Percentiles rank a stretch among this genome's conserved stretches.
phyloP scores from a whole-genome alignment of 2,113 vertebrate species.

The Myotis lucifugus region DNA sequence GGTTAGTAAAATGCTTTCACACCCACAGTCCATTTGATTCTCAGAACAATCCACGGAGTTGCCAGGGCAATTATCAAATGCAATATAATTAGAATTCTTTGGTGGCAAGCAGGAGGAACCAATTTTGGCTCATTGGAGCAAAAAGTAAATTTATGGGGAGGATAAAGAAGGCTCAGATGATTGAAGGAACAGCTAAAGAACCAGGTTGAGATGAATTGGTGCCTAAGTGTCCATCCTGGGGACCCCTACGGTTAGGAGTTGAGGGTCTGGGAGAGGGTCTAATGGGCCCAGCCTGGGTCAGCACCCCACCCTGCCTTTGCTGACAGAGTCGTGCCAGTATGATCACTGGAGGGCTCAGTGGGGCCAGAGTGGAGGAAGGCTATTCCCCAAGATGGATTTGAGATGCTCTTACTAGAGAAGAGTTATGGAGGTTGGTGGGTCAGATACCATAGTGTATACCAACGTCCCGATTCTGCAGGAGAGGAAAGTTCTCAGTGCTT shows the following conservation, averaged over 20 bases:
- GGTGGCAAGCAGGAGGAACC: background rate
- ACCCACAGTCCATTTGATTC: background rate
- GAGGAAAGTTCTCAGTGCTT: background rate
- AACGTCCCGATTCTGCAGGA: background rate
- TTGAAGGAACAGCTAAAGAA: background rate
- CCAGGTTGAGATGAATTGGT: background rate
- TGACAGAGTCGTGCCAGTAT: background rate
- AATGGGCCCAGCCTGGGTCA: background rate
- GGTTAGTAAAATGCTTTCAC: background rate
- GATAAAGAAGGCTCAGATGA: background rate
- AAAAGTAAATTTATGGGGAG: background rate
- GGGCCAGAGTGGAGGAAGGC: background rate
- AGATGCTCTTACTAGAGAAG: background rate
- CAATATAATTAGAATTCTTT: background rate
- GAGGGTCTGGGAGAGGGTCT: background rate
- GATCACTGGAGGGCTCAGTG: background rate
- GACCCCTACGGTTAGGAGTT: background rate
- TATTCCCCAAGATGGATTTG: background rate
- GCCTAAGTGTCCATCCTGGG: background rate
- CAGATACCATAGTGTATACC: background rate
- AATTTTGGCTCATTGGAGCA: background rate
- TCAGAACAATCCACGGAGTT: background rate
- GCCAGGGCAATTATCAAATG: background rate
- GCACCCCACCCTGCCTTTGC: background rate
- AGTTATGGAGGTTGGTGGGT: background rate